Evolutionary conservation across 2,113 vertebrate species (phyloP).

Genomic region (Australoheros scitulus): DNA sequence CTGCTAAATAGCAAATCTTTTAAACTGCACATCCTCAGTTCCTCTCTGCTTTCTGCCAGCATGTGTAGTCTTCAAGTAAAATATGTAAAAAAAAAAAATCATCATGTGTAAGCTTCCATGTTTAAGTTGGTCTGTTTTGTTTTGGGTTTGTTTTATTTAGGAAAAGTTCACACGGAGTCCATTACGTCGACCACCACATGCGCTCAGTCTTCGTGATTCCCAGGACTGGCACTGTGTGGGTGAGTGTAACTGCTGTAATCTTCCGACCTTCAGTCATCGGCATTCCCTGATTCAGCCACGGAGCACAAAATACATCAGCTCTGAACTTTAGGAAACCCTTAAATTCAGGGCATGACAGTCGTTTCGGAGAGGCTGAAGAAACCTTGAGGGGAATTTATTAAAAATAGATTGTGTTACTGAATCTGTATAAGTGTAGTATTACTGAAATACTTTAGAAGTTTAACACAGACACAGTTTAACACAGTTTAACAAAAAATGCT

Average conservation of each 20-base stretch:
- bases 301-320: background rate
- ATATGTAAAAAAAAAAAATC: background rate
- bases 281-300: background rate
- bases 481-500: background rate
- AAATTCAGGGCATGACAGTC: background rate
- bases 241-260: slow-evolving; percentile 70
- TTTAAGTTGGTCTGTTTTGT: background rate
- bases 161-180: slow-evolving; percentile 86
- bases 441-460: background rate
- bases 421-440: background rate
- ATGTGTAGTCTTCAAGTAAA: background rate
- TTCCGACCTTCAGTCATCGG: background rate
- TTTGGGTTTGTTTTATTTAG: slow-evolving; percentile 62
- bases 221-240: slow-evolving; percentile 89
- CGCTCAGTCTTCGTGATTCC: slow-evolving; percentile 86
- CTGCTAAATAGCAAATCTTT: background rate
- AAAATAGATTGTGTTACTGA: background rate
- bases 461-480: background rate
- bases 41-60: background rate
- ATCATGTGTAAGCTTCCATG: background rate
- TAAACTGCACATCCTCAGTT: background rate
- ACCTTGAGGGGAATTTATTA: background rate
- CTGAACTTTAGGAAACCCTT: background rate
- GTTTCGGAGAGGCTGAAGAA: background rate
- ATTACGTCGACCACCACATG: slow-evolving; percentile 87